Base-by-base conservation (phyloP, 1,140 invertebrate species). In the Sminthurides bifidus region DNA sequence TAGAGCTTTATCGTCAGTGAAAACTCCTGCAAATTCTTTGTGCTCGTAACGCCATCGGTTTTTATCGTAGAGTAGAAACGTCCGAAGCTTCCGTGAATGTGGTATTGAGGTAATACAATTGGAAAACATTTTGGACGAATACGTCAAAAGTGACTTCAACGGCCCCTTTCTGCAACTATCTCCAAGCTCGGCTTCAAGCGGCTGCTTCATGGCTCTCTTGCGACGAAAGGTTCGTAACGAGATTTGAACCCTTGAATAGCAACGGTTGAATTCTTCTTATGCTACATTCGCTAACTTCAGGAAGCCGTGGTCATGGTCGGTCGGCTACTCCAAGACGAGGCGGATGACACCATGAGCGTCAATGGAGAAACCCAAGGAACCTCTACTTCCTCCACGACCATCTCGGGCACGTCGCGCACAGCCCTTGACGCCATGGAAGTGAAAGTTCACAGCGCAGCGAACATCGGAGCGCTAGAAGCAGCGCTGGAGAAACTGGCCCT, bases 131-230 rank as follows among this genome's bases (percentile, higher is more conserved):
- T 38, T 61, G 50, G 50, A 40, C 6, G 21, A 5, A 19, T 61
- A 61, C 49, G 38, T 27, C 12, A 49, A 50, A 17, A 15, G 17
- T 4, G 24, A 35, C 23, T 54, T 57, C 40, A 52, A 46, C n/a
- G 54, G 51, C 10, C 12, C 24, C 1, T 54, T 54, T 41, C 23
- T 61, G 6, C 54, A 61, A 40, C 56, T 57, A 52, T 44, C 51
- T 10, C 59, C 54, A 10, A 54, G 29, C 14, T 53, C 51, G 2
- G 59, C 59, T 12, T 57, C 43, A 12, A 61, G 59, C 29, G 59
- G 59, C 14, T 41, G 45, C 0, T 61, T 52, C 30, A 53, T 61
- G 35, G 50, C 54, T 4, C n/a, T 61, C 2, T 57, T 61, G 24
- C 27, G 54, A 12, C n/a, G 54, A 44, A 27, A 38, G 8, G 59